Conservation (phyloP, 2,888 invertebrate genomes). For the Crossocerus cetratus region DNA sequence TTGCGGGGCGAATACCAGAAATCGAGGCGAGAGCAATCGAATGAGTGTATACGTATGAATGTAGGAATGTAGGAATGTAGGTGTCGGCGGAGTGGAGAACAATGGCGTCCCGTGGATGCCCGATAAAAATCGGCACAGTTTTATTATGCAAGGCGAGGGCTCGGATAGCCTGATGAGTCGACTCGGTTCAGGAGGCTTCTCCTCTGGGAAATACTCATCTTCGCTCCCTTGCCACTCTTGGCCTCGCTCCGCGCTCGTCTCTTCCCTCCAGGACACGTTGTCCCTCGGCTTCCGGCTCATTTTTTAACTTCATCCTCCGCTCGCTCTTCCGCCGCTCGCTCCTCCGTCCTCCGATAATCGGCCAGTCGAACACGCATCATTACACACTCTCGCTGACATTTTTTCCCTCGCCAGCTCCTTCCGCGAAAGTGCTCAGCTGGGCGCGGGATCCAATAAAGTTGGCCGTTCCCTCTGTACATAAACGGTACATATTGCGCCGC, state of each 20-base stretch:
- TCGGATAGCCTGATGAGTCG: slow-evolving; percentile 70
- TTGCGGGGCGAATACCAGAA: slow-evolving; percentile 54
- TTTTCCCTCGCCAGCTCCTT: too few species aligned
- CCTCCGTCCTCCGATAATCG: not conserved
- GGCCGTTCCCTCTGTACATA: too few species aligned
- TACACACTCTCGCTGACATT: too few species aligned
- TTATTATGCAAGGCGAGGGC: slow-evolving; percentile 71
- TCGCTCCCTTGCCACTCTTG: slow-evolving; percentile 32
- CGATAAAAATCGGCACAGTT: slow-evolving; percentile 69
- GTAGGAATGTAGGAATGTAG: too few species aligned
- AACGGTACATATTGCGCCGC: too few species aligned
- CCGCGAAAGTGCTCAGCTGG: too few species aligned
- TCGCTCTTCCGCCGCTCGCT: not conserved
- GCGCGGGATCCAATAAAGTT: too few species aligned
- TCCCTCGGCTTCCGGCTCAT: slow-evolving; percentile 12
- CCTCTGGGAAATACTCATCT: slow-evolving; percentile 74
- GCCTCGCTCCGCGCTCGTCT: slow-evolving; percentile 21
- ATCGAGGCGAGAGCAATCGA: slow-evolving; percentile 41
- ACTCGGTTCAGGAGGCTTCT: slow-evolving; percentile 57
- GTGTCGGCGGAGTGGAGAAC: slow-evolving; percentile 32
- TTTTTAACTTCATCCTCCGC: slow-evolving; percentile 2
- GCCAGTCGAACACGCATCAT: too few species aligned
- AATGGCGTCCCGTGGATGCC: slow-evolving; percentile 46
- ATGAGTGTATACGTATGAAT: slow-evolving; percentile 11
- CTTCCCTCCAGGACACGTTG: slow-evolving; percentile 15